A percentile compares a stretch with the other conserved stretches of the same genome.
Conservation (phyloP, 2,113 vertebrate species). For the Daphoenositta chrysoptera region DNA sequence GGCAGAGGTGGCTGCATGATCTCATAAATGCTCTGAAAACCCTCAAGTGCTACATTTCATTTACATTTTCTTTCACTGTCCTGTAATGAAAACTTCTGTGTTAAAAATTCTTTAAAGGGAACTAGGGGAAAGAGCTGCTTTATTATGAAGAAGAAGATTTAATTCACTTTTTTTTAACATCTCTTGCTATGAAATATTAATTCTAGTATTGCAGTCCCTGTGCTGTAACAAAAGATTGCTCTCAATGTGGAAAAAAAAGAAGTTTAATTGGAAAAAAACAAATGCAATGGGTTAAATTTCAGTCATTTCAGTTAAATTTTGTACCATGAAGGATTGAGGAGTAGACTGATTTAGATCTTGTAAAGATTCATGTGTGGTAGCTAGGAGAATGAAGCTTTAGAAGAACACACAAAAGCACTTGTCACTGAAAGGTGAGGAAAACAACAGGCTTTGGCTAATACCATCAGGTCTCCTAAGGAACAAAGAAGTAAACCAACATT, state of each 20-base stretch:
- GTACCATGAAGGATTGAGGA: accelerated
- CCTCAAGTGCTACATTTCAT: not conserved
- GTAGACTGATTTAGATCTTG: not conserved
- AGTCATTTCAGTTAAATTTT: not conserved
- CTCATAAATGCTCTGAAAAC: not conserved
- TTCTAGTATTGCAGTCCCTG: not conserved
- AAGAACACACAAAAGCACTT: not conserved
- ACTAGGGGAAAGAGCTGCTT: not conserved
- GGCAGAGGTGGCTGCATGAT: not conserved
- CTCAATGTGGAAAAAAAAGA: not conserved
- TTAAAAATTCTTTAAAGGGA: not conserved
- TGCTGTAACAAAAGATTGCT: not conserved
- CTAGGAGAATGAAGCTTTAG: not conserved
- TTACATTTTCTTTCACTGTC: not conserved
- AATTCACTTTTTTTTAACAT: not conserved
- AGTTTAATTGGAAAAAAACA: not conserved
- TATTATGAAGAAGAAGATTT: not conserved
- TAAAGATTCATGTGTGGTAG: not conserved
- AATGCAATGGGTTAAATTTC: not conserved
- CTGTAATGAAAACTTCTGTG: not conserved
- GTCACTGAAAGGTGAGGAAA: not conserved
- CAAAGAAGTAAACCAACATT: not conserved
- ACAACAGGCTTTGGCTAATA: not conserved
- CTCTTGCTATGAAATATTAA: not conserved
- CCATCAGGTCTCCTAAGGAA: not conserved